A percentile compares a stretch with the other conserved stretches of the same genome.
phyloP scores from a whole-genome alignment of 37 sponge, comb jelly and placozoan species.

The Geodia barretti region DNA sequence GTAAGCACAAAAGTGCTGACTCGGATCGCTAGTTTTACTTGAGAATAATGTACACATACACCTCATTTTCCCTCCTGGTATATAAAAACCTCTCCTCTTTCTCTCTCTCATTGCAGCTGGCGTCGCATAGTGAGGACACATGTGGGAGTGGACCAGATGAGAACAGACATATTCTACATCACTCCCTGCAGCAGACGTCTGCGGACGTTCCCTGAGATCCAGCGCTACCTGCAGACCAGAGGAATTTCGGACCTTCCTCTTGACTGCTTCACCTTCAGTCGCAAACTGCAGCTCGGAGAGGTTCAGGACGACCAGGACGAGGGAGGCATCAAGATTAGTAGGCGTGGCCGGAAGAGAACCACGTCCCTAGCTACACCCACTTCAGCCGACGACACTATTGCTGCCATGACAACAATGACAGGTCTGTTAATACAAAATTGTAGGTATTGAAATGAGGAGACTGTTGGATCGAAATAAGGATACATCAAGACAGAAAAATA shows the following conservation, averaged over 20 bases:
- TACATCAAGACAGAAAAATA: too few species aligned
- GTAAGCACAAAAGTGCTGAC: too few species aligned
- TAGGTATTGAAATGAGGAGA: not conserved
- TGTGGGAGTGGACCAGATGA: constrained; percentile 35
- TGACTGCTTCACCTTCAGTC: constrained; percentile 90
- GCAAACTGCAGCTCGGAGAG: constrained; percentile 81
- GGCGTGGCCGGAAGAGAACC: constrained; percentile 33
- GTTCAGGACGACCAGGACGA: constrained; percentile 49
- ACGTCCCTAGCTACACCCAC: not conserved
- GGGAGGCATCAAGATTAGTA: not conserved
- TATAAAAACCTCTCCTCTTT: not conserved
- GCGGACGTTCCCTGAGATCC: constrained; percentile 88
- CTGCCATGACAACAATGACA: not conserved
- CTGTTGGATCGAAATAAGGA: not conserved
- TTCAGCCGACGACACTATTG: not conserved
- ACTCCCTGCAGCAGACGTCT: constrained; percentile 84
- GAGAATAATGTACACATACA: too few species aligned
- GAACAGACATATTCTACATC: constrained; percentile 89
- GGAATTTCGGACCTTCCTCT: constrained; percentile 40
- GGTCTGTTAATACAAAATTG: not conserved
- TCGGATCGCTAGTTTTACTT: too few species aligned
- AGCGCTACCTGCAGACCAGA: constrained; percentile 53
- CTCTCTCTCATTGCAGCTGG: constrained; percentile 72
- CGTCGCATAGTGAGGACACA: constrained; percentile 55
- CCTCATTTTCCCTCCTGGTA: not conserved